phyloP scores from a whole-genome alignment of 1,140 invertebrate genomes.

The Parapsyche elsis region DNA sequence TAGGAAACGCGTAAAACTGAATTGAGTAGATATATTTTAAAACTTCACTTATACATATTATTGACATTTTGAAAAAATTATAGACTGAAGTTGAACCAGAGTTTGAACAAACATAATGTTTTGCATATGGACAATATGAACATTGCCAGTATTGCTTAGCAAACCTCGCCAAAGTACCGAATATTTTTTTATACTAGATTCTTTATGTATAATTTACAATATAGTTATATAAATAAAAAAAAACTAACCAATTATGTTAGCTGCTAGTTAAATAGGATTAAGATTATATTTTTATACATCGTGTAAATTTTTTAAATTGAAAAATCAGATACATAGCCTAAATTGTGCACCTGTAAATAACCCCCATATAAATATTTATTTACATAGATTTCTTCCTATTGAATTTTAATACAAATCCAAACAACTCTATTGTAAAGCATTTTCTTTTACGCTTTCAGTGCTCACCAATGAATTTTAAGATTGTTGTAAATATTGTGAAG shows the following conservation, averaged over 20 bases:
- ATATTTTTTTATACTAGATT: slow-evolving; percentile 21
- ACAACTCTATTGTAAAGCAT: not conserved
- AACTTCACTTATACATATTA: too few species aligned
- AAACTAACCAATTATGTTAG: slow-evolving; percentile 54
- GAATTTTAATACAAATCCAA: not conserved
- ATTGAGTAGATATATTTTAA: too few species aligned
- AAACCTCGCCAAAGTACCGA: slow-evolving; percentile 55
- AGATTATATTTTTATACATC: slow-evolving; percentile 23
- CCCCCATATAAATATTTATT: slow-evolving; percentile 39
- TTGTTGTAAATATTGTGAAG: slow-evolving; percentile 22
- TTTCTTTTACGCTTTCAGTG: not conserved
- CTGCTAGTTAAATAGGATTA: slow-evolving; percentile 34
- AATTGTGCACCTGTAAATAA: slow-evolving; percentile 55
- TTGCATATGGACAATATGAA: slow-evolving; percentile 49
- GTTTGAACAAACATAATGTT: slow-evolving; percentile 33
- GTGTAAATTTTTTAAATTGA: not conserved
- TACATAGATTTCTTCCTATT: not conserved
- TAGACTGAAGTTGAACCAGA: too few species aligned
- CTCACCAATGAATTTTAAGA: slow-evolving; percentile 29
- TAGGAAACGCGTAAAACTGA: not conserved
- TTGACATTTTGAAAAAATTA: too few species aligned
- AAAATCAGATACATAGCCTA: not conserved
- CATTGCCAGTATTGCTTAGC: slow-evolving; percentile 34
- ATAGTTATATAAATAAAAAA: slow-evolving; percentile 40
- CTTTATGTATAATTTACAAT: not conserved